Base-by-base conservation (phyloP, 1,140 invertebrate species). In the Lepidurus packardi region DNA sequence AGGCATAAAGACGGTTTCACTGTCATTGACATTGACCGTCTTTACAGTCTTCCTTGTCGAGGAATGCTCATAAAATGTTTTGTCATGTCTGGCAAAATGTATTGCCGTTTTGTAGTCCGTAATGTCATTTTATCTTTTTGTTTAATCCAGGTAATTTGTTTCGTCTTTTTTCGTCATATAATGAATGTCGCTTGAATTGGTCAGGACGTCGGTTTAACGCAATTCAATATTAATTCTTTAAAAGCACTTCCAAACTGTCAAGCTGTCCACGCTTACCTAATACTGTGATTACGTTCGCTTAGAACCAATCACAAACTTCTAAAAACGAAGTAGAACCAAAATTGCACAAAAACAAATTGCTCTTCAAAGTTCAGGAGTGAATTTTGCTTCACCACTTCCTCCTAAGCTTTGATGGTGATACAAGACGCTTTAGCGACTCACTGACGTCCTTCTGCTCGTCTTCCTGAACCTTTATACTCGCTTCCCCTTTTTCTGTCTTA, bases 401-500 rank as follows among this genome's bases (percentile, higher is more conserved):
- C 6, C 53, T 21, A 21, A 13, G 53, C 53, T n/a, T 4, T 65
- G 53, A 65, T 65, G 53, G 16, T 65, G 53, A 65, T n/a, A 13
- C 53, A 65, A 65, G 53, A 65, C 53, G 53, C 53, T 65, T 65
- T 21, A 65, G 53, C 53, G 53, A 65, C 53, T 65, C 53, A 65
- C 53, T 65, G 53, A 65, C 53, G 53, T 65, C 53, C 13, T 65
- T 21, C 21, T 9, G 53, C 53, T 65, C 53, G 53, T 65, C 53
- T 65, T 65, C 53, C 13, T 9, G 53, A 13, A 65, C 53, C n/a
- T 65, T 65, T 65, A 65, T 65, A 65, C 53, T 65, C 53, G 16
- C 53, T 65, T 65, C 53, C 53, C 53, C 53, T 65, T 65, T 65
- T 65, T 65, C 53, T 65, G 53, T 65, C 53, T 65, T 65, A n/a